Evolutionary conservation across 2,888 invertebrate genomes (phyloP), one percentile per base, ranked within the genome.

Genomic region (Oegoconia quadripuncta): DNA sequence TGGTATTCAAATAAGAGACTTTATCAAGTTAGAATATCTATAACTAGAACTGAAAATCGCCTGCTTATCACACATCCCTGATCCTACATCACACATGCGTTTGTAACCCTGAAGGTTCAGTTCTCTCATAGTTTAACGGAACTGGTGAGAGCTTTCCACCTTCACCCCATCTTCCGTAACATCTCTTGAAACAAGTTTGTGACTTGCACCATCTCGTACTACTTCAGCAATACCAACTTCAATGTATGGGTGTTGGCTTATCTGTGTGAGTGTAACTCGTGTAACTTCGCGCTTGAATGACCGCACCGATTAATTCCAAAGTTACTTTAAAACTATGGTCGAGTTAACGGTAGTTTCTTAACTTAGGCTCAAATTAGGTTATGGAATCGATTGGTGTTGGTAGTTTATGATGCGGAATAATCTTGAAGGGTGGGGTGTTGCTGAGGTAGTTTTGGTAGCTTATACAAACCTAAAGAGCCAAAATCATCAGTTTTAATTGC

Each of bases 241-340:
- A 15, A 7, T 18, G 26, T 41, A 34, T 37, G 36, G 13, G 20
- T 32, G 13, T 29, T 13, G 13, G 34, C 39, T 32, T 41, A 44
- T 41, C 38, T 44, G 42, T 36, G 41, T 37, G 41, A 37, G 29
- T 44, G 42, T 43, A 48, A 40, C 45, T 46, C 49, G 41, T 42
- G 48, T 50, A 60, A 64, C 57, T 62, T 59, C 43, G 41, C 59
- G 56, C 57, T 45, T 57, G 49, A 61, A 55, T 66, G 63, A 57
- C 64, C 60, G 44, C 56, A 48, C 54, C 64, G 64, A 71, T 71
- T 70, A 64, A 69, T 70, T 66, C 64, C 62, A 52, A 70, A 68
- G 58, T 70, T 64, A 61, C 53, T 65, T 63, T 61, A 57, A 59
- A 73, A 69, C 62, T 65, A 62, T 58, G 57, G 39, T 44, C 41